Conservation (phyloP, 2,113 vertebrate species). For the Sterna hirundo region DNA sequence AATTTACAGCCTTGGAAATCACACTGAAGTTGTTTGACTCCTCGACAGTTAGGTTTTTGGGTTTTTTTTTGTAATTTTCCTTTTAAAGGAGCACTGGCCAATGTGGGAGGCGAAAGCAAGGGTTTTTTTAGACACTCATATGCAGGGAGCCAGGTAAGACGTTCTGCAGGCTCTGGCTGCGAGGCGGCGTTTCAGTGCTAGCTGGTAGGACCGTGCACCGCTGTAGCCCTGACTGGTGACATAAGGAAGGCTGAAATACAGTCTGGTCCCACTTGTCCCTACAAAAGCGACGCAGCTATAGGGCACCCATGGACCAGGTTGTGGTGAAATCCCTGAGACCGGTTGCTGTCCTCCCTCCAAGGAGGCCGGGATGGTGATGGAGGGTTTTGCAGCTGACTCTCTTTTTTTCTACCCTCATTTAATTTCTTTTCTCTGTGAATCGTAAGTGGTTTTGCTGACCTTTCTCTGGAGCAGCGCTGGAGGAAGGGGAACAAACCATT, state of each 20-base stretch:
- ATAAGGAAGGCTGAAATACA: background rate
- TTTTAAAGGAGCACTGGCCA: background rate
- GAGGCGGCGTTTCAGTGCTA: background rate
- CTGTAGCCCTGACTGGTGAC: background rate
- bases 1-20: constrained; percentile 43
- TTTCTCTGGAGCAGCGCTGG: background rate
- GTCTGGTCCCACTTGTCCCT: background rate
- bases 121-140: background rate
- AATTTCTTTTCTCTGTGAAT: background rate
- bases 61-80: background rate
- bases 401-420: background rate
- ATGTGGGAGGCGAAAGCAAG: background rate
- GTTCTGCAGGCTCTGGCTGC: background rate
- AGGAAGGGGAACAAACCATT: background rate
- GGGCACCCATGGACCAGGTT: background rate
- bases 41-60: background rate
- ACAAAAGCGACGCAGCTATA: background rate
- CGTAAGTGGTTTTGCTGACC: background rate
- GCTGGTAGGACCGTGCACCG: background rate
- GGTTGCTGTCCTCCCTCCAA: background rate
- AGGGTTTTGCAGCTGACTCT: background rate
- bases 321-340: background rate
- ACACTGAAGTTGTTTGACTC: background rate
- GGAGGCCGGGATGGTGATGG: background rate
- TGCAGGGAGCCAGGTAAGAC: background rate